Evolutionary conservation across 2,797 vertebrate genomes (phyloP).

Genomic region (Lutjanus argentimaculatus): DNA sequence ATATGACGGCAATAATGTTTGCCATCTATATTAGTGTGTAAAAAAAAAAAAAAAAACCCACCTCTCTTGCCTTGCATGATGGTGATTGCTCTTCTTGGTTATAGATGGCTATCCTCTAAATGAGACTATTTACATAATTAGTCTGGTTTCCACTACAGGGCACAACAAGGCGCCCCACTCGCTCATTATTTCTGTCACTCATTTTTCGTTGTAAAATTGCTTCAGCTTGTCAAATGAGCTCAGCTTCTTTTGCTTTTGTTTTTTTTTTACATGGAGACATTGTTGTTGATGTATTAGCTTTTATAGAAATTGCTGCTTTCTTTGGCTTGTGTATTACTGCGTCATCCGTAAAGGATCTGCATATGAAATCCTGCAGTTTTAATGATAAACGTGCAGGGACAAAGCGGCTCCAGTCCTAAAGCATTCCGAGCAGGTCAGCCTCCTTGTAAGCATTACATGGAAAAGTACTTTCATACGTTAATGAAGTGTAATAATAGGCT

Average conservation of each 20-base stretch:
- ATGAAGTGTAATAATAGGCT: constrained; percentile 21
- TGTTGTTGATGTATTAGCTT: constrained; percentile 16
- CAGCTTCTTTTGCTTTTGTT: not conserved
- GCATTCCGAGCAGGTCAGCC: constrained; percentile 4
- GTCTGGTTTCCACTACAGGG: constrained; percentile 50
- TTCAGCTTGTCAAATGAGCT: constrained; percentile 41
- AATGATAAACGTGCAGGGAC: constrained; percentile 2
- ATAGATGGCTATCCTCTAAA: constrained; percentile 53
- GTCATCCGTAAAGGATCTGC: not conserved
- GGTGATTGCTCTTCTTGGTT: constrained; percentile 55
- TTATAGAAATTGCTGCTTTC: not conserved
- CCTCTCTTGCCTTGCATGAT: constrained; percentile 30
- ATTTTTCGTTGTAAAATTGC: constrained; percentile 26
- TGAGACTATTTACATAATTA: constrained; percentile 67
- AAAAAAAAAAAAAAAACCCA: not conserved
- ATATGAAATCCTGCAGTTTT: constrained; percentile 25
- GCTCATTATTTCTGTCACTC: constrained; percentile 59
- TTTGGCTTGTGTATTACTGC: not conserved
- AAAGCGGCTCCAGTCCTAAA: constrained; percentile 14
- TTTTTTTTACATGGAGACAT: constrained; percentile 5
- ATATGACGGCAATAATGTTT: constrained; percentile 57
- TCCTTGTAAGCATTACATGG: not conserved
- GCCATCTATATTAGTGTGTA: constrained; percentile 35
- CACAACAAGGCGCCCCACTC: constrained; percentile 20
- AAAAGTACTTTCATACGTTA: constrained; percentile 22